Percentiles rank a stretch among this genome's conserved stretches.
Conservation (phyloP, 1,140 invertebrate genomes). For the Aphis gossypii region DNA sequence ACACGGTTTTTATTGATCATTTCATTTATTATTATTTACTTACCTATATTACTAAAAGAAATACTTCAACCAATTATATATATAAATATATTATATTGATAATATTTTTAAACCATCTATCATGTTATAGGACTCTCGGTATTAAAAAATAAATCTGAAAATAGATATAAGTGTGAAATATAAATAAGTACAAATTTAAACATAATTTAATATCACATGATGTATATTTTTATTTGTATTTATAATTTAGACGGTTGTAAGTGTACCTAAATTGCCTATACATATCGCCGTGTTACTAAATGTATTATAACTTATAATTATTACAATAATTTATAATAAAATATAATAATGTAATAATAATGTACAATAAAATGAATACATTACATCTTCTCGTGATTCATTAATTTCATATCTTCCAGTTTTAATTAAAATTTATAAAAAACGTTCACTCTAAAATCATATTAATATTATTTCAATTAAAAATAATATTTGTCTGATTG, state of each 20-base stretch:
- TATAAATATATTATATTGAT: neutral
- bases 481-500: neutral
- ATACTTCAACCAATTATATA: neutral
- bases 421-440: neutral
- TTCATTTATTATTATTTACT: neutral
- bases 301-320: neutral
- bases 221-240: neutral
- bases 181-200: neutral
- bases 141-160: neutral
- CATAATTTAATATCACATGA: neutral
- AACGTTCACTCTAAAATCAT: neutral
- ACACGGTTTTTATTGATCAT: neutral
- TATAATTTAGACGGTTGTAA: neutral
- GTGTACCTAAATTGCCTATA: slow-evolving; percentile 45
- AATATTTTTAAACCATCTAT: neutral
- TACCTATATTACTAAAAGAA: neutral
- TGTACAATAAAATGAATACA: too few relatives aligned
- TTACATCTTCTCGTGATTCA: neutral
- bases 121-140: neutral
- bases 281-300: slow-evolving; percentile 47
- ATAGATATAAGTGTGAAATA: neutral
- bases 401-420: neutral
- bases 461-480: neutral
- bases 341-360: too few relatives aligned
- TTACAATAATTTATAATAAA: too few relatives aligned